Evolutionary conservation across 2,113 vertebrate genomes (phyloP).

Genomic region (Megaptera novaeangliae): DNA sequence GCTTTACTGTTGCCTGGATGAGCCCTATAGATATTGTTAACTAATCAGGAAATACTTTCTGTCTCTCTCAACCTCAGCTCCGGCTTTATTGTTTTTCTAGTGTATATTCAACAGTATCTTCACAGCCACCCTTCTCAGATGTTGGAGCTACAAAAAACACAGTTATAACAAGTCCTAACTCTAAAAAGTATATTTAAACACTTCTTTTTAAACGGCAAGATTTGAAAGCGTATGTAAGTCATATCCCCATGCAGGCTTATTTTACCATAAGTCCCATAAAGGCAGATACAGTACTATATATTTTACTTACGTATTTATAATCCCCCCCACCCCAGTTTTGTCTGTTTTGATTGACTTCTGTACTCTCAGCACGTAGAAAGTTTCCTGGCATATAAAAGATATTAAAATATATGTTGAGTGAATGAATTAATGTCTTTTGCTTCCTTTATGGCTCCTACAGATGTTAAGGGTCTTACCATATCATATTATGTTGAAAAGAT

Average conservation of each 20-base stretch:
- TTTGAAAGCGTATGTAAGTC: background rate
- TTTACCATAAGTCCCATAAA: background rate
- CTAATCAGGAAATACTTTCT: background rate
- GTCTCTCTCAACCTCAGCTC: background rate
- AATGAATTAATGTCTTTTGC: background rate
- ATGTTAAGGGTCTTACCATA: background rate
- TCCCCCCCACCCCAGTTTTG: background rate
- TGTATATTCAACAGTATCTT: background rate
- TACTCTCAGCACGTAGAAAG: background rate
- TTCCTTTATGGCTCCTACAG: background rate
- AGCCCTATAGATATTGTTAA: background rate
- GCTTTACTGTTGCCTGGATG: background rate
- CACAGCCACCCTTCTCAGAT: background rate
- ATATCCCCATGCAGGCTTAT: background rate
- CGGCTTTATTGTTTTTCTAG: background rate
- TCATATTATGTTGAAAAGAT: background rate
- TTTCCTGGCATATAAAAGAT: background rate
- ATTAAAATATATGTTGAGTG: background rate
- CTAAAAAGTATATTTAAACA: background rate
- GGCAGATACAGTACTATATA: background rate
- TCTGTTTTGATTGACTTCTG: background rate
- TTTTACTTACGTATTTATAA: background rate
- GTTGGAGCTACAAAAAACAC: background rate
- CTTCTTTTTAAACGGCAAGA: background rate
- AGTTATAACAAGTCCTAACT: background rate